Percentiles rank a stretch among this genome's conserved stretches.
phyloP scores from a whole-genome alignment of 2,113 vertebrate species.

The Eubucco bourcierii region DNA sequence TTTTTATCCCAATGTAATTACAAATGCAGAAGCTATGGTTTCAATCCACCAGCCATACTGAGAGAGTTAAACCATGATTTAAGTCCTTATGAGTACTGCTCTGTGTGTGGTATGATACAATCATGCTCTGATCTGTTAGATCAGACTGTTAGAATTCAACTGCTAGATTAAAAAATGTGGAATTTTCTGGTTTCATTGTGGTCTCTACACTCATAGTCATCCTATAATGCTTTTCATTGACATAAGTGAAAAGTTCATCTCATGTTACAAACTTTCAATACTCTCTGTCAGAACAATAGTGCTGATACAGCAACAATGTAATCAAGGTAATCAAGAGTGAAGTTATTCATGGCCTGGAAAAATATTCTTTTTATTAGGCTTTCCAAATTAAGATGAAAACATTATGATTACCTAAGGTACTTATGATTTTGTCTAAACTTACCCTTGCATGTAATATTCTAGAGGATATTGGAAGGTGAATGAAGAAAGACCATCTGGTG shows the following conservation, averaged over 20 bases:
- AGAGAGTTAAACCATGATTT: background rate
- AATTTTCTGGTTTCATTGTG: background rate
- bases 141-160: background rate
- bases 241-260: background rate
- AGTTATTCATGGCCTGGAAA: background rate
- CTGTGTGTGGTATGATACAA: background rate
- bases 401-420: background rate
- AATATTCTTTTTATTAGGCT: background rate
- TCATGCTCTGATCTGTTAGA: background rate
- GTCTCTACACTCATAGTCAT: background rate
- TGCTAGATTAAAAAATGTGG: background rate
- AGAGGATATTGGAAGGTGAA: slow-evolving; percentile 2
- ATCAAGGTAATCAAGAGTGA: slow-evolving; percentile 9
- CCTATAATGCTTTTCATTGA: background rate
- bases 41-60: background rate
- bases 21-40: background rate
- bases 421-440: background rate
- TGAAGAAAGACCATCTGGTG: background rate
- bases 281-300: slow-evolving; percentile 1
- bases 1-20: background rate
- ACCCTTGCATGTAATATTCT: background rate
- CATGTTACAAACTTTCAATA: background rate
- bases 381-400: slow-evolving; percentile 7
- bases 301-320: background rate
- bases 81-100: background rate